Conservation (phyloP, 1,140 invertebrate species). For the Chymomyza costata region DNA sequence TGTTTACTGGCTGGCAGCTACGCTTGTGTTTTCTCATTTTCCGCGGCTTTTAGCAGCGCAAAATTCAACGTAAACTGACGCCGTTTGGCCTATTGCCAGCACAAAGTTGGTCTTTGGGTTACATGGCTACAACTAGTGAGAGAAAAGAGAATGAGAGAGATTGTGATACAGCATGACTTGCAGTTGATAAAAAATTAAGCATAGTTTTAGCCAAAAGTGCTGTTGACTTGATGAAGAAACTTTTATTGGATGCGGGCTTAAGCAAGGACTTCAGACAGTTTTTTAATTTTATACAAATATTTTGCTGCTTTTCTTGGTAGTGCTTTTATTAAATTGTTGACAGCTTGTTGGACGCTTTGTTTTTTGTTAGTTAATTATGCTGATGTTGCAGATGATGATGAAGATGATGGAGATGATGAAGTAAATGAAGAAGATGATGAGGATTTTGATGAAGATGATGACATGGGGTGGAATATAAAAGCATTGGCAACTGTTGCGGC, state of each 20-base stretch:
- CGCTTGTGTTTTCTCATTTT: slow-evolving; percentile 34
- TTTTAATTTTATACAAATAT: slow-evolving; percentile 62
- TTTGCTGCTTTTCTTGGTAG: slow-evolving; percentile 9
- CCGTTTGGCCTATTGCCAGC: slow-evolving; percentile 46
- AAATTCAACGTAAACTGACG: slow-evolving; percentile 33
- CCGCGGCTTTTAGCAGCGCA: slow-evolving; percentile 44
- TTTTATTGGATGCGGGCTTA: slow-evolving; percentile 48
- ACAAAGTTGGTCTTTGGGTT: slow-evolving; percentile 68
- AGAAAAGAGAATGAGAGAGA: background rate
- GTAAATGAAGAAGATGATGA: too few species aligned
- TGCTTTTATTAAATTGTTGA: slow-evolving; percentile 52
- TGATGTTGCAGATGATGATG: slow-evolving; percentile 13
- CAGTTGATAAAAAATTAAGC: slow-evolving; percentile 59
- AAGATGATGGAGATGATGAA: background rate
- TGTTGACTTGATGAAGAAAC: slow-evolving; percentile 64
- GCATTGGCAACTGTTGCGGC: background rate
- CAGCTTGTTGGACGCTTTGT: slow-evolving; percentile 48
- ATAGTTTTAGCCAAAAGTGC: slow-evolving; percentile 58
- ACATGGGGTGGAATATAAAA: background rate
- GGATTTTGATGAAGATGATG: background rate
- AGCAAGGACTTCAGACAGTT: slow-evolving; percentile 19
- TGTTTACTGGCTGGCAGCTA: too few species aligned
- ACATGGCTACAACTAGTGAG: background rate
- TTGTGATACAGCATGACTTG: slow-evolving; percentile 32
- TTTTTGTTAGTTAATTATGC: slow-evolving; percentile 15